Base-by-base conservation (phyloP, 2,888 invertebrate species). In the Drosophila melanosoma region DNA sequence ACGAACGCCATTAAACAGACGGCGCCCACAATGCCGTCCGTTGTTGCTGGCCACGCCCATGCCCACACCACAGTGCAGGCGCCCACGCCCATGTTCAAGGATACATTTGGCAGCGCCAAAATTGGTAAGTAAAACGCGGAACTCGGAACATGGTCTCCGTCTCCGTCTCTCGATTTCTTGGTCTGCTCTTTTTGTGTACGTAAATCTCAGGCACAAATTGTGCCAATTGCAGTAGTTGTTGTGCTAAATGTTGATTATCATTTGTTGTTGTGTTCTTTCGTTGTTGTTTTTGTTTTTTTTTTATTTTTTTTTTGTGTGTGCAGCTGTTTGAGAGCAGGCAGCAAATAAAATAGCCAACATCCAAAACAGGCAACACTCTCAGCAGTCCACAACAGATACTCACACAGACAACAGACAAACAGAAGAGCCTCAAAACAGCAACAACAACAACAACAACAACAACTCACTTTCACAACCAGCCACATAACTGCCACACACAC, bases 1-100 rank as follows among this genome's bases (percentile, higher is more conserved):
- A 95, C 97, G 92, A 97, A 97, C 91, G 97, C 97, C 58, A 96
- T 97, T 76, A 97, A 97, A 93, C 95, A 95, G 86, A 94, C 95
- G 62, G 94, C 95, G 68, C 94, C 96, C 79, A 74, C 88, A 4
- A 79, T 82, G 38, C 81, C 86, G 10, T 90, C 86, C 49, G 70
- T 84, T 45, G 72, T 71, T 6, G 61, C 69, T 3, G 65, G 59
- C 7, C 83, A 88, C 7, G 65, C 62, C 7, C 83, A 88, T 7
- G 65, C 62, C 5, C 83, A 85, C 35, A 61, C 80, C 4, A 32
- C 75, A 2, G 67, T 83, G 4, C 93, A 92, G 78, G 95, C 95
- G 0, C 95, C 95, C 0, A 94, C 95, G 0, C 95, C 95, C 1
- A 94, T 95, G 71, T 94, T 95, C 85, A 96, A 96, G 91, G 96